Conservation (phyloP, 92 coral and sea anemone genomes). For the Metridium senile region DNA sequence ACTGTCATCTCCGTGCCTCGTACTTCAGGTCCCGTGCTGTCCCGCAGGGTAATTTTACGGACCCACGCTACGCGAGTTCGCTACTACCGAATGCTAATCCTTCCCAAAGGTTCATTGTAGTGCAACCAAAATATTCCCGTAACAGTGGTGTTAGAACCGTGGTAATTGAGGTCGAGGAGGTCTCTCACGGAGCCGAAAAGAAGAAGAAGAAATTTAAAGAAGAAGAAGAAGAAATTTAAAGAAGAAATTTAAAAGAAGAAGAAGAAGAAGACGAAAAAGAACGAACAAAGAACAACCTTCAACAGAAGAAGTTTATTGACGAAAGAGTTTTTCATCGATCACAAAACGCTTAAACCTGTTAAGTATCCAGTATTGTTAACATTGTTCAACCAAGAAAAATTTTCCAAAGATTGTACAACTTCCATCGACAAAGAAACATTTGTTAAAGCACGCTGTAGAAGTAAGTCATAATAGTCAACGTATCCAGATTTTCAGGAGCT, state of each 20-base stretch:
- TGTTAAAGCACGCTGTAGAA: not conserved
- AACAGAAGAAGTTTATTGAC: not conserved
- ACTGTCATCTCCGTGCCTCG: too few relatives aligned
- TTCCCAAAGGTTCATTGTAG: too few relatives aligned
- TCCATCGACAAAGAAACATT: not conserved
- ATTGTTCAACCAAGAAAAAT: not conserved
- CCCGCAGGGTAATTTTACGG: too few relatives aligned
- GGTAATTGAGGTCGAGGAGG: not conserved
- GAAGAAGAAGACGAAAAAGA: not conserved
- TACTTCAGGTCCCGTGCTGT: too few relatives aligned
- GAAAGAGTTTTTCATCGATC: not conserved
- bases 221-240: too few relatives aligned
- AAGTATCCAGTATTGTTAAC: too few relatives aligned
- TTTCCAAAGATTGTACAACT: not conserved
- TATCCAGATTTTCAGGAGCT: too few relatives aligned
- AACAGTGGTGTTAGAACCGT: not conserved
- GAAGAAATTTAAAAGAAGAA: too few relatives aligned
- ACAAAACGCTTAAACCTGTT: not conserved
- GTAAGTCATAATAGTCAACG: not conserved
- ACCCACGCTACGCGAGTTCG: too few relatives aligned
- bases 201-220: not conserved
- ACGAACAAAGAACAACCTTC: not conserved
- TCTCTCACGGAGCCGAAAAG: not conserved
- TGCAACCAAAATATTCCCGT: too few relatives aligned
- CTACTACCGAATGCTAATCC: too few relatives aligned